Percentiles rank a stretch among this genome's conserved stretches.
These are phyloP conservation scores for Orientallactaga sibirica DNA, from an alignment of 2,797 vertebrate species.

Conservation along the genomic window DNA sequence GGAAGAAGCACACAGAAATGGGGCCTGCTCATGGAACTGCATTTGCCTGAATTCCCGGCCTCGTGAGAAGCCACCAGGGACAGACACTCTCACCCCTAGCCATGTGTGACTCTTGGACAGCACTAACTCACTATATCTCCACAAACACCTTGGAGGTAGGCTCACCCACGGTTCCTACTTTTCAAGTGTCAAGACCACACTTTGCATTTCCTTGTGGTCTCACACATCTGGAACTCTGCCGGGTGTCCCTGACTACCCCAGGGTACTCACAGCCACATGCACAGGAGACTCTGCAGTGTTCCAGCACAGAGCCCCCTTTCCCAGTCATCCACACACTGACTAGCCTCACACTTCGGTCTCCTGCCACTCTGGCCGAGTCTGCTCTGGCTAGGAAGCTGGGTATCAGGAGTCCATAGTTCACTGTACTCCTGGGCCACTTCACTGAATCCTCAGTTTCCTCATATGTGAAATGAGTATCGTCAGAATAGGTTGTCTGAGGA, in stretches of 20 bases:
- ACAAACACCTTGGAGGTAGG: not conserved
- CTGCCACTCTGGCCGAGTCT: accelerated
- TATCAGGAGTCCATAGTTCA: accelerated
- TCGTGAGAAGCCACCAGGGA: not conserved
- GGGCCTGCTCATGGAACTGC: not conserved
- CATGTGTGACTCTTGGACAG: not conserved
- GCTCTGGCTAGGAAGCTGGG: not conserved
- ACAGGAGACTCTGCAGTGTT: accelerated
- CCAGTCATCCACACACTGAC: not conserved
- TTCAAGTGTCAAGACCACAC: not conserved
- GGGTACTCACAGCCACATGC: not conserved
- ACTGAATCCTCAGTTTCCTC: not conserved
- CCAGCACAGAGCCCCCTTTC: not conserved
- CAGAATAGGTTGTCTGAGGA: not conserved
- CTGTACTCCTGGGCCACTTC: too few species aligned
- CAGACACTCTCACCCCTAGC: not conserved
- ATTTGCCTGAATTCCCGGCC: not conserved
- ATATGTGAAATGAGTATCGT: accelerated
- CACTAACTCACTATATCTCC: not conserved
- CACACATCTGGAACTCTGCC: not conserved
- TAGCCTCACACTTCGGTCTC: not conserved
- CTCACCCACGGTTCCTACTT: not conserved
- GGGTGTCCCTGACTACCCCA: not conserved
- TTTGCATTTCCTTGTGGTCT: too few species aligned
- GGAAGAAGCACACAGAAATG: not conserved